Percentiles rank a stretch among this genome's conserved stretches.
Evolutionary conservation across 2,888 invertebrate genomes (phyloP).

Genomic region (Pseudanteris insignis): DNA sequence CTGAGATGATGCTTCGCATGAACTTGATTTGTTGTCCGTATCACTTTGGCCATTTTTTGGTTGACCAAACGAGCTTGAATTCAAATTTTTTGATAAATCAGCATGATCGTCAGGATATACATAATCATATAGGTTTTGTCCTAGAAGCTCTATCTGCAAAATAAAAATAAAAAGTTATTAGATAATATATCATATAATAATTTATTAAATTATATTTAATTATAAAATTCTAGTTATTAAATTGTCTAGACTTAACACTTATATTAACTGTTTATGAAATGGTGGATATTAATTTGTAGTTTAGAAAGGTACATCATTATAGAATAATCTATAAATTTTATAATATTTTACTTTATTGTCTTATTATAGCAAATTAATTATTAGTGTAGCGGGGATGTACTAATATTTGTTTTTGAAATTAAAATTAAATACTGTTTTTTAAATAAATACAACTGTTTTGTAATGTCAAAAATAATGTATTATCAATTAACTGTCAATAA

Average conservation of each 20-base stretch:
- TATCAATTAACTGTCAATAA: too few relatives aligned
- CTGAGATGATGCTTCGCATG: constrained; percentile 48
- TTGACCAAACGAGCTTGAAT: constrained; percentile 53
- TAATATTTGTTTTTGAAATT: too few relatives aligned
- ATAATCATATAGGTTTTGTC: constrained; percentile 82
- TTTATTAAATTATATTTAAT: constrained; percentile 5
- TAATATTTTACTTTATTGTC: too few relatives aligned
- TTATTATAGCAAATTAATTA: too few relatives aligned
- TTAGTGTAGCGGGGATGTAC: too few relatives aligned
- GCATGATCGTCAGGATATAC: constrained; percentile 83
- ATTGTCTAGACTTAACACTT: not conserved
- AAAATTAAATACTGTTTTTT: too few relatives aligned
- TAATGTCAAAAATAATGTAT: too few relatives aligned
- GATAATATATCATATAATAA: too few relatives aligned
- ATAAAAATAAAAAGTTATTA: constrained; percentile 4
- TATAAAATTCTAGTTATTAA: not conserved
- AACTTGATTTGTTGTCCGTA: constrained; percentile 71
- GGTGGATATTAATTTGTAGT: not conserved
- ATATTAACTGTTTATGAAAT: not conserved
- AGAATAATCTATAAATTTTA: too few relatives aligned
- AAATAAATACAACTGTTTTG: too few relatives aligned
- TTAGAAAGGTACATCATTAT: not conserved
- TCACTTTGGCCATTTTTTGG: constrained; percentile 36
- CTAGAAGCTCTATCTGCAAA: constrained; percentile 82
- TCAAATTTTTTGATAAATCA: constrained; percentile 74